Conservation (phyloP, 2,888 invertebrate species). For the Thumatha senex region DNA sequence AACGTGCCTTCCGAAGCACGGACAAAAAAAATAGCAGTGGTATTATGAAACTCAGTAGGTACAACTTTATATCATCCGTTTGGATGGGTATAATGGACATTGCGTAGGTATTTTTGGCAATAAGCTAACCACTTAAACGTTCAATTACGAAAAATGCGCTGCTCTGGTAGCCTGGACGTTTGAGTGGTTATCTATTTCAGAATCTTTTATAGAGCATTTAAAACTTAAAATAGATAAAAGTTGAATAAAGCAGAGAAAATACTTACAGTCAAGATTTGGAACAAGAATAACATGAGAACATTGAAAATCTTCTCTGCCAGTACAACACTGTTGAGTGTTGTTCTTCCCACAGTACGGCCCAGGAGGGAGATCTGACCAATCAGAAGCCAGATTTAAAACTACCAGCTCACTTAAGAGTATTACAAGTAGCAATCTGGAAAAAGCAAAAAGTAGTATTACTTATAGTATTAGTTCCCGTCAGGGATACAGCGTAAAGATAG, state of each 20-base stretch:
- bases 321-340: conserved; percentile 85
- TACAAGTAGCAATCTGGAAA: conserved; percentile 49
- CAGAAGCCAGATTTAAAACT: conserved; percentile 47
- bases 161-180: too few relatives aligned
- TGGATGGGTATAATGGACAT: too few relatives aligned
- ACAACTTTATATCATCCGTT: too few relatives aligned
- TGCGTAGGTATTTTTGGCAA: too few relatives aligned
- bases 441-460: conserved; percentile 16
- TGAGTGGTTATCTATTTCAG: too few relatives aligned
- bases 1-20: too few relatives aligned
- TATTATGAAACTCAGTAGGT: too few relatives aligned
- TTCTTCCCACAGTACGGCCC: conserved; percentile 84
- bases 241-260: neutral
- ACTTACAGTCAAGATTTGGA: neutral
- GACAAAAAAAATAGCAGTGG: too few relatives aligned
- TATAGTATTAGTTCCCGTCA: neutral
- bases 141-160: too few relatives aligned
- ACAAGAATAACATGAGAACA: conserved; percentile 82
- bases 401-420: conserved; percentile 37
- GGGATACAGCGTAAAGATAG: too few relatives aligned
- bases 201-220: neutral
- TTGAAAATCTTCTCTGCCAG: conserved; percentile 86
- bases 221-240: neutral
- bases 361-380: conserved; percentile 75
- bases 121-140: too few relatives aligned